Conservation (phyloP, 2,888 invertebrate species). For the Seira ritae region DNA sequence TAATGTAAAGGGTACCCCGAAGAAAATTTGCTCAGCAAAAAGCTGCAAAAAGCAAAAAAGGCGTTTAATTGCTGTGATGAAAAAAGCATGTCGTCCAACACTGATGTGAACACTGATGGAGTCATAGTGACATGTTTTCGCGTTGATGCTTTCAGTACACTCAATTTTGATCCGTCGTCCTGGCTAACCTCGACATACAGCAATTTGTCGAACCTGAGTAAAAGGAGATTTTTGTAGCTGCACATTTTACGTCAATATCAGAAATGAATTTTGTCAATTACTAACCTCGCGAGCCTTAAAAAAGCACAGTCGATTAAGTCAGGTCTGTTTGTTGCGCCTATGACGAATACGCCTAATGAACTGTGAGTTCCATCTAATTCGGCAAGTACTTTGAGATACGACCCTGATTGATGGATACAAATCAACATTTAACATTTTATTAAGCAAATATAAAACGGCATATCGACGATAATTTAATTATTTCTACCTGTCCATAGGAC, state of each 20-base stretch:
- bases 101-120: too few relatives aligned
- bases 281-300: slow-evolving; percentile 91
- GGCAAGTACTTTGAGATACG: slow-evolving; percentile 91
- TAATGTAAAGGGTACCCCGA: too few relatives aligned
- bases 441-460: too few relatives aligned
- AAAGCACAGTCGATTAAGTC: slow-evolving; percentile 96
- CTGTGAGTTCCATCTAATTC: slow-evolving; percentile 96
- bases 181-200: slow-evolving; percentile 94
- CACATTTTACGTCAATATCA: too few relatives aligned
- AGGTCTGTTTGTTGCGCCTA: slow-evolving; percentile 98
- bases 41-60: too few relatives aligned
- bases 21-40: too few relatives aligned
- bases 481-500: too few relatives aligned
- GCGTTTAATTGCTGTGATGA: too few relatives aligned
- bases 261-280: too few relatives aligned
- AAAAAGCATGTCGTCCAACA: too few relatives aligned
- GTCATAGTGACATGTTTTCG: slow-evolving; percentile 82
- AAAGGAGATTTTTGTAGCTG: neutral
- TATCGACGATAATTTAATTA: too few relatives aligned
- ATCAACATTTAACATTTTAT: too few relatives aligned
- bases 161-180: slow-evolving; percentile 85
- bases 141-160: slow-evolving; percentile 89
- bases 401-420: slow-evolving; percentile 98
- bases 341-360: slow-evolving; percentile 89
- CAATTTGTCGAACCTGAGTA: slow-evolving; percentile 89